A percentile compares a stretch with the other conserved stretches of the same genome.
These are phyloP conservation scores for Macquaria ambigua DNA, from an alignment of 2,113 vertebrate species.

Conservation along the genomic window DNA sequence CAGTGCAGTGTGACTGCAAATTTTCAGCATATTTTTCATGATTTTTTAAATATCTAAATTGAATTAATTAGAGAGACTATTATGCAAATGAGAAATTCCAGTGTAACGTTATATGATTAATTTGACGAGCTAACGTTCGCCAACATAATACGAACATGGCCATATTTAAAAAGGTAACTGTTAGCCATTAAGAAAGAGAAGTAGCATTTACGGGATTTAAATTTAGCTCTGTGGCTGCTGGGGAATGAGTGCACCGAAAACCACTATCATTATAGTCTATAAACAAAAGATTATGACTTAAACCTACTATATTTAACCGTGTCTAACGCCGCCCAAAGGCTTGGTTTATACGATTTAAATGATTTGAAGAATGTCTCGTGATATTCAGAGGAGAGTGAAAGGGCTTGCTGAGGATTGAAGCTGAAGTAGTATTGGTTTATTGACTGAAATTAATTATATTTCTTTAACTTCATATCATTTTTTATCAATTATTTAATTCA, in stretches of 20 bases:
- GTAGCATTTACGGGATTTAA: neutral
- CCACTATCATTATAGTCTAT: neutral
- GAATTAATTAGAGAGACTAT: too few species aligned
- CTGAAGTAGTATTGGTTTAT: neutral
- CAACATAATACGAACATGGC: neutral
- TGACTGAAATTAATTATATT: rapidly evolving
- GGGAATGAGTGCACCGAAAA: neutral
- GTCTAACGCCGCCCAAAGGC: neutral
- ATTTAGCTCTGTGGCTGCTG: constrained; percentile 4
- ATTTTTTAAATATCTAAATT: too few species aligned
- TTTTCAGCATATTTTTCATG: too few species aligned
- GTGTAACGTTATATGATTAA: too few species aligned
- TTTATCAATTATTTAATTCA: neutral
- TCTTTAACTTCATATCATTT: rapidly evolving
- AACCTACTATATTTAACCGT: neutral
- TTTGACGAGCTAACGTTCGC: neutral
- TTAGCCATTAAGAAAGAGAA: neutral
- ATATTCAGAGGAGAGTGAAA: too few species aligned
- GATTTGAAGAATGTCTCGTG: neutral
- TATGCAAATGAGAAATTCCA: neutral
- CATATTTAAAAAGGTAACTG: neutral
- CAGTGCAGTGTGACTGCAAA: neutral
- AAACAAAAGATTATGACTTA: constrained; percentile 7
- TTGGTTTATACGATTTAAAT: neutral
- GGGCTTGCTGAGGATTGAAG: neutral